Conservation (phyloP, 2,888 invertebrate species). For the Oegoconia quadripuncta region DNA sequence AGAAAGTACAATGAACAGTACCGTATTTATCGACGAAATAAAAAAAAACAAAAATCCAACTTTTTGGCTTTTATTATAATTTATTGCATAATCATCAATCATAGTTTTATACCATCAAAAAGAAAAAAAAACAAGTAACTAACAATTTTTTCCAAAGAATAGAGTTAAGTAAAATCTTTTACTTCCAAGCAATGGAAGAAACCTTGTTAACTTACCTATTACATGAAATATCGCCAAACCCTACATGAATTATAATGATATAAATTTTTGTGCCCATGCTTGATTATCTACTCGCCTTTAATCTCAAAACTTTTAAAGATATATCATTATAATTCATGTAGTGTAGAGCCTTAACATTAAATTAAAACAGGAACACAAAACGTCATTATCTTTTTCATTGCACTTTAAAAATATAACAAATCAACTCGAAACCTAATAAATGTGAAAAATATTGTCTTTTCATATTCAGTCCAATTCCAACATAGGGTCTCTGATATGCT, state of each 20-base stretch:
- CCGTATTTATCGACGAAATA: background rate
- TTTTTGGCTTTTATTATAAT: slow-evolving; percentile 36
- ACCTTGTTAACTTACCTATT: slow-evolving; percentile 9
- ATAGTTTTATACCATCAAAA: slow-evolving; percentile 52
- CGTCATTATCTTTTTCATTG: no score
- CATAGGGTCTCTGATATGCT: slow-evolving; percentile 41
- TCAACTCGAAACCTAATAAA: background rate
- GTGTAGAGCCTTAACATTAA: no score
- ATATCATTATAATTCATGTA: slow-evolving; percentile 6
- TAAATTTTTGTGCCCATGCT: slow-evolving; percentile 11
- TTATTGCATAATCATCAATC: slow-evolving; percentile 56
- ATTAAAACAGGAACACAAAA: no score
- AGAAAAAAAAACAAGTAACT: slow-evolving; percentile 39
- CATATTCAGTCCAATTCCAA: slow-evolving; percentile 35
- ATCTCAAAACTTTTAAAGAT: background rate
- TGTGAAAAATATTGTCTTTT: slow-evolving; percentile 53
- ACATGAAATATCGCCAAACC: slow-evolving; percentile 24
- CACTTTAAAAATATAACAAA: no score
- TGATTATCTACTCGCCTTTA: no score
- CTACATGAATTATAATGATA: slow-evolving; percentile 7
- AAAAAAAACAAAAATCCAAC: slow-evolving; percentile 18
- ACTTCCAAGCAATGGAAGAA: slow-evolving; percentile 6
- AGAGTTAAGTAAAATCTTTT: slow-evolving; percentile 40
- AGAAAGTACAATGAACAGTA: no score
- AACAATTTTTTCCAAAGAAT: slow-evolving; percentile 50